Evolutionary conservation across 2,797 vertebrate genomes (phyloP), one percentile per base, ranked within the genome.

Genomic region (Sternarchorhynchus goeldii): DNA sequence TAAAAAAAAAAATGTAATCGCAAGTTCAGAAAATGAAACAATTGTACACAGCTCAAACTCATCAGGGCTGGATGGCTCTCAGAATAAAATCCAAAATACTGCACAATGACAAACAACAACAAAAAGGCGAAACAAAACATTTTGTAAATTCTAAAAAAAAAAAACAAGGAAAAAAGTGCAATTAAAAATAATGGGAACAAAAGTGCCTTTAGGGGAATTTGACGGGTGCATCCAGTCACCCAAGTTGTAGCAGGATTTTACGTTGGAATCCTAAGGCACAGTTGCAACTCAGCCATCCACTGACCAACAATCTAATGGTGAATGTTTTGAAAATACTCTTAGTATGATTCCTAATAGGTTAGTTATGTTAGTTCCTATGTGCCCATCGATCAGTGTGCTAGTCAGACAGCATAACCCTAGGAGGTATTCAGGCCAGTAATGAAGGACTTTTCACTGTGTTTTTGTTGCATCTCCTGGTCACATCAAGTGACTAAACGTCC

Each of bases 251-350:
- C 41, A 7, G 5, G 55, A 16, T 53, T 63, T 73, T 72, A 18
- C 25, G 25, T 25, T 68, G 45, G 39, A 29, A 20, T 18, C 41
- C 68, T 18, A 57, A 82, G 73, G 69, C 68, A 79, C 64, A 69
- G 50, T n/a, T 56, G 68, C 53, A 64, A 39, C 69, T 36, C 34
- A 18, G 64, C 50, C 57, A 57, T 70, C 45, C 55, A 60, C 36
- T 64, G 72, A 63, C 73, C 76, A 75, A 20, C 5, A 0, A 31
- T 20, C 41, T 55, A 12, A 14, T 59, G 32, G 73, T 75, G 5
- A 65, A 32, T 64, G 16, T 64, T 18, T 65, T 64, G 18, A 41
- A 39, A 39, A 41, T 36, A 17, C 32, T 65, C 32, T n/a, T 18
- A 21, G 18, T 65, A 39, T 18, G 63, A 65, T 65, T 4, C 5